phyloP scores from a whole-genome alignment of 2,888 invertebrate genomes.

The Eristalis tenax region DNA sequence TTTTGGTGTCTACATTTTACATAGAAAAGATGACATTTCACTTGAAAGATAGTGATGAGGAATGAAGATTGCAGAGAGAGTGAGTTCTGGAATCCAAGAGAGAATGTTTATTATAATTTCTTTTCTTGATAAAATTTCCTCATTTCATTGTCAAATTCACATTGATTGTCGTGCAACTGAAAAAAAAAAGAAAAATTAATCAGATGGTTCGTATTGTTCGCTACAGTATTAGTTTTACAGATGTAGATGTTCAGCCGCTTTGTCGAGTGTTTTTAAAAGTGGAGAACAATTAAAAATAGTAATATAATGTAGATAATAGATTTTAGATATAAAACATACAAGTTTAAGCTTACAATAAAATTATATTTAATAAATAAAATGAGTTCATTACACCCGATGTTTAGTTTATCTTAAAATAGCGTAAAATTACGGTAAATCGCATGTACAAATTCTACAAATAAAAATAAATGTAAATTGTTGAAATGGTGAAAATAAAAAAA shows the following conservation, averaged over 20 bases:
- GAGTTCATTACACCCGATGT: conserved; percentile 41
- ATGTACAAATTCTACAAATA: conserved; percentile 69
- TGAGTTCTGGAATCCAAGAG: conserved; percentile 24
- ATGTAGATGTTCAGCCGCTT: conserved; percentile 22
- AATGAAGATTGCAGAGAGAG: conserved; percentile 24
- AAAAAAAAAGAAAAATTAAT: conserved; percentile 21
- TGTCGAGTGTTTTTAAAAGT: conserved; percentile 35
- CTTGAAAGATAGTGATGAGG: conserved; percentile 26
- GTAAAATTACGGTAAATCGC: conserved; percentile 41
- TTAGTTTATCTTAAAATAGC: conserved; percentile 39
- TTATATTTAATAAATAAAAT: conserved; percentile 9
- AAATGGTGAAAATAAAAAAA: conserved; percentile 21
- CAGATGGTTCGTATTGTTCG: conserved; percentile 50
- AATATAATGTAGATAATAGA: conserved; percentile 61
- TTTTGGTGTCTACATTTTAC: not conserved
- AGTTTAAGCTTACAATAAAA: conserved; percentile 29
- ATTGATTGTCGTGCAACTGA: conserved; percentile 46
- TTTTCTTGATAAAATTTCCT: conserved; percentile 32
- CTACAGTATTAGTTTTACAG: conserved; percentile 56
- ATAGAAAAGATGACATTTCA: conserved; percentile 30
- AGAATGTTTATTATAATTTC: conserved; percentile 15
- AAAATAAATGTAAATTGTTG: conserved; percentile 61
- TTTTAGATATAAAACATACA: conserved; percentile 31
- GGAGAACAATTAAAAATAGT: conserved; percentile 18
- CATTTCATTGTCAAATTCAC: conserved; percentile 9